Evolutionary conservation across 2,888 invertebrate genomes (phyloP).

Genomic region (Ischnus inquisitorius): DNA sequence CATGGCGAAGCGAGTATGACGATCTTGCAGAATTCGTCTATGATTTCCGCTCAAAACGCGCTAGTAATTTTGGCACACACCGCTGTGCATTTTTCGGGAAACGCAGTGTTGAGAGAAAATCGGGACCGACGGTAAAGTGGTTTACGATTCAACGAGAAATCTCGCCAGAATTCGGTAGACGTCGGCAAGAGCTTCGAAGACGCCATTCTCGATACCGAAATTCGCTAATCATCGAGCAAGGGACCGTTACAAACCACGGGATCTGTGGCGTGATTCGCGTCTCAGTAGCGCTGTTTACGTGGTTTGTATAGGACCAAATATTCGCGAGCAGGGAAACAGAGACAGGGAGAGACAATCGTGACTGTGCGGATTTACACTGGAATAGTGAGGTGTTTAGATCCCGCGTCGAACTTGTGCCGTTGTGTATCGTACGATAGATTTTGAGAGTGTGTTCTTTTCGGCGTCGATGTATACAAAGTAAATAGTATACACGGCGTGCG

Average conservation of each 20-base stretch:
- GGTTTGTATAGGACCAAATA: neutral
- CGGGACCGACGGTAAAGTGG: constrained; percentile 21
- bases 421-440: neutral
- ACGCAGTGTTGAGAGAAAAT: constrained; percentile 16
- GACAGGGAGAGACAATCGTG: neutral
- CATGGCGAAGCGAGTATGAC: constrained; percentile 36
- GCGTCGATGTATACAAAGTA: neutral
- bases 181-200: constrained; percentile 1
- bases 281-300: constrained; percentile 46
- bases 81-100: constrained; percentile 14
- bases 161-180: neutral
- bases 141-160: constrained; percentile 2
- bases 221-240: constrained; percentile 26
- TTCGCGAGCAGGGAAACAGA: neutral
- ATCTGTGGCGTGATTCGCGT: constrained; percentile 47
- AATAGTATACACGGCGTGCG: neutral
- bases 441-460: neutral
- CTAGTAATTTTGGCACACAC: constrained; percentile 21
- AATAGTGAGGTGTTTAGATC: neutral
- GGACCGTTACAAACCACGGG: constrained; percentile 26
- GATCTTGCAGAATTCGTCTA: constrained; percentile 42
- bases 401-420: constrained; percentile 19
- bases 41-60: constrained; percentile 33
- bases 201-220: constrained; percentile 5
- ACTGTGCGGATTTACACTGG: neutral